Base-by-base conservation (phyloP, 2,797 vertebrate species). In the Gouania willdenowi region DNA sequence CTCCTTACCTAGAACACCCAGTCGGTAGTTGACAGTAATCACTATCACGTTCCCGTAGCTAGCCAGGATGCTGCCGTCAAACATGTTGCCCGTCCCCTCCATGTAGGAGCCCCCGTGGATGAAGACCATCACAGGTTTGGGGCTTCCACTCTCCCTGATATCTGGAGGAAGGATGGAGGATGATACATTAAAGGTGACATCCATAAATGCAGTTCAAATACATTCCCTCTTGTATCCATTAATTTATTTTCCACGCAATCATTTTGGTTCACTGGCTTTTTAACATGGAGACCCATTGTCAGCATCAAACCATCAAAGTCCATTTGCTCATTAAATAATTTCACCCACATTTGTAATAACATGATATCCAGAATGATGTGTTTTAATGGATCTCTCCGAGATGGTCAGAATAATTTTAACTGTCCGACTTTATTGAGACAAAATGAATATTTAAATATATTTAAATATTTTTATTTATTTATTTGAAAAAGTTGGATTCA, bases 21-120 rank as follows among this genome's bases (percentile, higher is more conserved):
- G 93, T 41, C 96, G 90, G 81, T 98, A 98, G 92, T 98, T 98
- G 78, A 98, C 90, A 26, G 96, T 98, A 81, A 98, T 98, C 81
- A 98, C 94, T 79, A 98, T 98, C 81, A 98, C 96, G 69, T 98
- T 98, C 59, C 96, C 96, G 79, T 98, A 98, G 89, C 96, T 98
- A 76, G 96, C 94, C 89, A 98, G 89, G 84, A 98, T 95, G 90
- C 95, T 98, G 78, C 96, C 96, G 62, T 98, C 96, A 82, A 98
- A 98, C 73, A 98, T 93, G 89, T 98, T 98, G 71, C 92, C 96
- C 63, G 96, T 98, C 76, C 96, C 96, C 89, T 98, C 96, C 96
- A 98, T 98, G 82, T 98, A 98, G 53, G 96, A 98, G 60, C 95
- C 96, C 66, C 96, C 96, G 0, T 98, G 96, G 82, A 98, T 94